Percentiles rank a stretch among this genome's conserved stretches.
Conservation (phyloP, 2,797 vertebrate species). For the Clarias platycephalus region DNA sequence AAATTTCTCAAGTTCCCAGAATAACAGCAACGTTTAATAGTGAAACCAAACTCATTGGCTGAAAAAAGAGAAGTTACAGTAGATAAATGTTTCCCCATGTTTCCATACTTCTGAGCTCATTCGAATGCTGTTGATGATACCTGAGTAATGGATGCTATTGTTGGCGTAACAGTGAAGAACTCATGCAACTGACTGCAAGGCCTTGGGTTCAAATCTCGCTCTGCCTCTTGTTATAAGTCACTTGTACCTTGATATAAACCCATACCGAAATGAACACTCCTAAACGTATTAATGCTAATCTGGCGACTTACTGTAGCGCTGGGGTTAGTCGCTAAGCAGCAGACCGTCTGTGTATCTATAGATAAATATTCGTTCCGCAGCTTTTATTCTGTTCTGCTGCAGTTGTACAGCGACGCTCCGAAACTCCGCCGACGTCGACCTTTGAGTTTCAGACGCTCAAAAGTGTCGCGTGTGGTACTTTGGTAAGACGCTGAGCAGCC, state of each 20-base stretch:
- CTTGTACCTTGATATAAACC: neutral
- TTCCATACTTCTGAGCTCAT: neutral
- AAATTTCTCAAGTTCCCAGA: neutral
- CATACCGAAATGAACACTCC: neutral
- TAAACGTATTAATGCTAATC: neutral
- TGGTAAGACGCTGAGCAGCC: slow-evolving; percentile 32
- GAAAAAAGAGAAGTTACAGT: neutral
- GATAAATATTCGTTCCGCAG: neutral
- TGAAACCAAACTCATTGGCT: neutral
- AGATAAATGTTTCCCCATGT: neutral
- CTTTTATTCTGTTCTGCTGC: neutral
- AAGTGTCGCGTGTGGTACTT: slow-evolving; percentile 32
- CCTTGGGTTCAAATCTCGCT: neutral
- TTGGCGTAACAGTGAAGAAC: neutral
- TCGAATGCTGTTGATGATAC: neutral
- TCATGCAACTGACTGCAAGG: neutral
- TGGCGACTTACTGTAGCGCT: neutral
- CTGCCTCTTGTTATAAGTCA: neutral
- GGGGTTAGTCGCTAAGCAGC: neutral
- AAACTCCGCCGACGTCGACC: neutral
- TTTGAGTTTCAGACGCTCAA: slow-evolving; percentile 7
- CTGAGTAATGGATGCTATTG: neutral
- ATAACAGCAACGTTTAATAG: too few species aligned
- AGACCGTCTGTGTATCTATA: neutral
- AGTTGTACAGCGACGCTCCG: neutral